Conservation (phyloP, 2,797 vertebrate genomes). For the Galaxias olidus region DNA sequence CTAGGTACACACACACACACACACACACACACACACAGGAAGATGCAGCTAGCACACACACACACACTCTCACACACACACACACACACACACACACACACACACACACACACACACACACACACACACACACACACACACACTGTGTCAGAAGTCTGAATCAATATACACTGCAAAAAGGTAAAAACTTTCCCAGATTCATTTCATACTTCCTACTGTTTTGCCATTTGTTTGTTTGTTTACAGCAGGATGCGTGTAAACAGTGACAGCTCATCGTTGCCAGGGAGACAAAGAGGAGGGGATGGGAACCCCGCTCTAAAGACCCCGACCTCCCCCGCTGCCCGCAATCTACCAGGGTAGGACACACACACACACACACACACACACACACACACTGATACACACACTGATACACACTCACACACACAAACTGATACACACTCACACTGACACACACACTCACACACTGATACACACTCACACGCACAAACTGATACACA, state of each 20-base stretch:
- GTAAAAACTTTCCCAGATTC: conserved; percentile 13
- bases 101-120: conserved; percentile 5
- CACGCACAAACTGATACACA: neutral
- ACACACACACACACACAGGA: conserved; percentile 14
- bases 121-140: neutral
- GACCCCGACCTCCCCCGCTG: conserved; percentile 66
- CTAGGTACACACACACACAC: conserved; percentile 58
- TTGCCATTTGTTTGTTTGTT: neutral
- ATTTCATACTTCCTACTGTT: neutral
- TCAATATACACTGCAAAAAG: conserved; percentile 7
- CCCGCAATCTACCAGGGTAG: conserved; percentile 69
- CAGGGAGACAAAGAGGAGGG: conserved; percentile 75
- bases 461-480: neutral
- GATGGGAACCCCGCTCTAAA: conserved; percentile 77
- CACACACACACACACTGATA: conserved; percentile 7
- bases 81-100: neutral
- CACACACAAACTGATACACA: neutral
- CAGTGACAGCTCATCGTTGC: conserved; percentile 81
- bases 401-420: neutral
- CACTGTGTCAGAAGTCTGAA: neutral
- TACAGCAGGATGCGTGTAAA: conserved; percentile 79
- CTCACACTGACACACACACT: neutral
- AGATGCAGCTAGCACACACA: too few relatives aligned
- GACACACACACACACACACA: conserved; percentile 17
- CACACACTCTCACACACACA: neutral